Conservation (phyloP, 2,888 invertebrate species). For the Drosophila dives region DNA sequence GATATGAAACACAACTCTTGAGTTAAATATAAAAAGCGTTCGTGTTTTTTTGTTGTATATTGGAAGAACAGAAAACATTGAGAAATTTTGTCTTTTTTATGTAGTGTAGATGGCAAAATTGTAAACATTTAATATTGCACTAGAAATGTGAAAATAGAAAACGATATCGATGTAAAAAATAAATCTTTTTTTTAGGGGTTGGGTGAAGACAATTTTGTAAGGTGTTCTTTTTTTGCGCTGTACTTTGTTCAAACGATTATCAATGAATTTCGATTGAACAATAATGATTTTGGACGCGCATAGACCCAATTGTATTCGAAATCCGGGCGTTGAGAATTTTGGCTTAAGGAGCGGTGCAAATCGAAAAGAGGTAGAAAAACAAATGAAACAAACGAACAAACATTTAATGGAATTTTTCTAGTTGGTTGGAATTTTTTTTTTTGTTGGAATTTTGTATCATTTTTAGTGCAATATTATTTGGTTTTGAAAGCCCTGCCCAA, state of each 20-base stretch:
- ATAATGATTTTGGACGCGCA: conserved; percentile 82
- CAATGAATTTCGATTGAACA: conserved; percentile 81
- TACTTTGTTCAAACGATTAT: conserved; percentile 66
- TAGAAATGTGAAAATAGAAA: conserved; percentile 44
- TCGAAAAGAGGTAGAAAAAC: conserved; percentile 36
- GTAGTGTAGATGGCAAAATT: conserved; percentile 21
- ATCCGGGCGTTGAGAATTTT: conserved; percentile 71
- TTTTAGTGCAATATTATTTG: conserved; percentile 83
- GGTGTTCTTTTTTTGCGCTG: conserved; percentile 6
- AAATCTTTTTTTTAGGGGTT: not conserved
- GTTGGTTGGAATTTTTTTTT: not conserved
- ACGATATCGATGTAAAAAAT: conserved; percentile 15
- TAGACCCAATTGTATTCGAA: conserved; percentile 83
- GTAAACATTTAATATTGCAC: conserved; percentile 71
- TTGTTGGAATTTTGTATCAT: conserved; percentile 26
- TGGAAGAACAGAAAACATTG: conserved; percentile 4
- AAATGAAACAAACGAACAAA: conserved; percentile 46
- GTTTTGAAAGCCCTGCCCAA: conserved; percentile 4
- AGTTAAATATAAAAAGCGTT: conserved; percentile 4
- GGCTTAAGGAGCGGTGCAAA: conserved; percentile 51
- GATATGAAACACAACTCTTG: conserved; percentile 19
- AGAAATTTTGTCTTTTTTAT: conserved; percentile 19
- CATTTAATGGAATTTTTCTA: conserved; percentile 24
- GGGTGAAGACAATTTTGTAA: conserved; percentile 24
- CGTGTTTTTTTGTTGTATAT: conserved; percentile 18